Percentiles rank a stretch among this genome's conserved stretches.
Conservation (phyloP, 2,888 invertebrate genomes). For the Hydrotaea diabolus region DNA sequence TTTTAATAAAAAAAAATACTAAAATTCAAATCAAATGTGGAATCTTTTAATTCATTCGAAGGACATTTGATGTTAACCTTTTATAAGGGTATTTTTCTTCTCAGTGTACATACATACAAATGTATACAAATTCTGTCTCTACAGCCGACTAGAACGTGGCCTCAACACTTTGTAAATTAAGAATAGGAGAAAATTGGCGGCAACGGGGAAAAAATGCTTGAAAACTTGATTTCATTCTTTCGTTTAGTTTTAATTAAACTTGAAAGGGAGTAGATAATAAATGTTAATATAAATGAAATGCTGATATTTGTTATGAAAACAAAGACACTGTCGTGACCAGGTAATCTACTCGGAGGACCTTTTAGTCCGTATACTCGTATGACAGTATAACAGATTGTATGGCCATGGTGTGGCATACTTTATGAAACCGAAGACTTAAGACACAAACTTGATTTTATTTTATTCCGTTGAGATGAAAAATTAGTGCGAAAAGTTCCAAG, state of each 20-base stretch:
- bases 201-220: slow-evolving; percentile 32
- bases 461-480: not conserved
- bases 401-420: not conserved
- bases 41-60: no score
- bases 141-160: not conserved
- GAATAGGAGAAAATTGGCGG: slow-evolving; percentile 14
- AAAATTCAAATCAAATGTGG: no score
- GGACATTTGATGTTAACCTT: no score
- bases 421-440: slow-evolving; percentile 22
- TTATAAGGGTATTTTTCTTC: no score
- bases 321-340: slow-evolving; percentile 4
- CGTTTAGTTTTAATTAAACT: slow-evolving; percentile 53
- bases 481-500: slow-evolving; percentile 6
- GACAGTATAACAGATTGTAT: slow-evolving; percentile 8
- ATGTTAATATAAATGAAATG: slow-evolving; percentile 37
- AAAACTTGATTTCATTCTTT: slow-evolving; percentile 41
- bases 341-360: not conserved
- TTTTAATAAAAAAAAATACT: no score
- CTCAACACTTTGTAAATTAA: slow-evolving; percentile 29
- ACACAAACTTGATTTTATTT: not conserved
- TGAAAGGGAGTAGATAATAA: slow-evolving; percentile 48
- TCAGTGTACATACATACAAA: no score
- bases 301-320: slow-evolving; percentile 39
- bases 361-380: slow-evolving; percentile 5
- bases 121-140: not conserved